Evolutionary conservation across 2,888 invertebrate species (phyloP).

Genomic region (Drosophila borborema): DNA sequence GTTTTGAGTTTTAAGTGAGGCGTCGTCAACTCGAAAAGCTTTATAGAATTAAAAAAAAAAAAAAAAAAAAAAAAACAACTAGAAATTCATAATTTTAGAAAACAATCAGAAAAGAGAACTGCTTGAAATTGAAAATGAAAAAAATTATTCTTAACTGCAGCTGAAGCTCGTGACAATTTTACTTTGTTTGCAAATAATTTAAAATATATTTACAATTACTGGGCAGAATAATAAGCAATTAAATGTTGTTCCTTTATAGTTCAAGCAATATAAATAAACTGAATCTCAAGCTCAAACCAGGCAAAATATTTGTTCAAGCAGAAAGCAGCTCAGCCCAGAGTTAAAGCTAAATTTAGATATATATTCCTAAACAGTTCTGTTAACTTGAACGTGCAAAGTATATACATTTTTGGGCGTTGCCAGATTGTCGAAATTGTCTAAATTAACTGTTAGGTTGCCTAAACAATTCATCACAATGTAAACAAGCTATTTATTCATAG

Average conservation of each 20-base stretch:
- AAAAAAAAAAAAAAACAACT: slow-evolving; percentile 2
- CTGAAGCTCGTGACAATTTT: slow-evolving; percentile 2
- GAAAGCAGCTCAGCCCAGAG: too few species aligned
- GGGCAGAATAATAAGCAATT: not conserved
- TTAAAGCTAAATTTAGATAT: not conserved
- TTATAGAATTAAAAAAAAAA: not conserved
- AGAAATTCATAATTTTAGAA: slow-evolving; percentile 10
- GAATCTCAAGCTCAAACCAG: not conserved
- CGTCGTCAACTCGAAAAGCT: slow-evolving; percentile 25
- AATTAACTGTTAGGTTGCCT: not conserved
- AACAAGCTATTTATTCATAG: slow-evolving; percentile 11
- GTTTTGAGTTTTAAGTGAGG: slow-evolving; percentile 63
- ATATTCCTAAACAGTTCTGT: not conserved
- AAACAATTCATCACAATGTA: slow-evolving; percentile 21
- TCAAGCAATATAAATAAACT: not conserved
- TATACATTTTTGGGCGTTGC: slow-evolving; percentile 5
- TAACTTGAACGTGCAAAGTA: not conserved
- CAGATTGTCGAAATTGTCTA: slow-evolving; percentile 1
- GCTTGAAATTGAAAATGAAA: slow-evolving; percentile 2
- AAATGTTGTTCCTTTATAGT: not conserved
- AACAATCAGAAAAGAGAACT: slow-evolving; percentile 7
- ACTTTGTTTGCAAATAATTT: not conserved
- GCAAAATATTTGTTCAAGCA: not conserved
- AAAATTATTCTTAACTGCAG: not conserved
- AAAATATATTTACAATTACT: not conserved